These are phyloP conservation scores for Cardiocondyla obscurior DNA, from an alignment of 1,140 invertebrate species.

Conservation along the genomic window DNA sequence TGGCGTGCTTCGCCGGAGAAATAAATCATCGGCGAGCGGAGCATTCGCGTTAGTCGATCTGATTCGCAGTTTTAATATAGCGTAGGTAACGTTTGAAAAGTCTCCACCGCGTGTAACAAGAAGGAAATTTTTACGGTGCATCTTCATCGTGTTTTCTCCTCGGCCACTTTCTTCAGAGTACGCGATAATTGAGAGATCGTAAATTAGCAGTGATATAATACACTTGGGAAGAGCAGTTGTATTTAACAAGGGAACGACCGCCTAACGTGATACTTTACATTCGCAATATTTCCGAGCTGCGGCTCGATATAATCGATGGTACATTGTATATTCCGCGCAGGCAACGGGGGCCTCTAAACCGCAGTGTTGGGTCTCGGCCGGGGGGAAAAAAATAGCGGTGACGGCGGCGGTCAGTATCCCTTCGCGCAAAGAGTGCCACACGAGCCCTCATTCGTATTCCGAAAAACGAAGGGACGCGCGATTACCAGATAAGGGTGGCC, in stretches of 20 bases:
- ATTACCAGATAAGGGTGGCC: constrained; percentile 70
- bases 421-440: neutral
- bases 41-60: neutral
- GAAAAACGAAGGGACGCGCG: constrained; percentile 63
- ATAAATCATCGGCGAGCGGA: neutral
- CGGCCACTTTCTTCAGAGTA: neutral
- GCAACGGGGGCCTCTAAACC: constrained; percentile 6
- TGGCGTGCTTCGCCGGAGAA: neutral
- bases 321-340: constrained; percentile 33
- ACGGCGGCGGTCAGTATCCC: constrained; percentile 48
- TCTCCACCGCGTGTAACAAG: neutral
- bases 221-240: neutral
- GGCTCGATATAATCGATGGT: constrained; percentile 41
- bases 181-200: too few species aligned
- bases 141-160: neutral
- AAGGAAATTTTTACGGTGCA: neutral
- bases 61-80: neutral
- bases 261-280: neutral
- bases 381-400: constrained; percentile 33
- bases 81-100: neutral
- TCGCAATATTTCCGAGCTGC: constrained; percentile 21
- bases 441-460: constrained; percentile 66
- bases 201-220: neutral
- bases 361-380: neutral
- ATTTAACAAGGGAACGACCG: neutral